phyloP scores from a whole-genome alignment of 2,888 invertebrate genomes.

The Hedya salicella region DNA sequence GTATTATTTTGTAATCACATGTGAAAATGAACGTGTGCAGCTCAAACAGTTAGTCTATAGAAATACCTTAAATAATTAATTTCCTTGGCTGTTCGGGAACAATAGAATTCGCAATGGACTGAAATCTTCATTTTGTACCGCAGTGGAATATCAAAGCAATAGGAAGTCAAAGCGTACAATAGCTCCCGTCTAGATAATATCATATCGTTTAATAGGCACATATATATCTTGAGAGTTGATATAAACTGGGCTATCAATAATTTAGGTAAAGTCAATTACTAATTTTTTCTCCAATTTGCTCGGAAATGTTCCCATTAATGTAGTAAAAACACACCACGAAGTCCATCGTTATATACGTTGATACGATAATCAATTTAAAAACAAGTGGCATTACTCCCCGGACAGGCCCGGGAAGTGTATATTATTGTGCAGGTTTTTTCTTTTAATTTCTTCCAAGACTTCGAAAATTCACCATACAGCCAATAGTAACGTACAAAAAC shows the following conservation, averaged over 20 bases:
- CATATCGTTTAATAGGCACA: slow-evolving; percentile 1
- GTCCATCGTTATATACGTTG: no score
- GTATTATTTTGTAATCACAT: not conserved
- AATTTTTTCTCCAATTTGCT: no score
- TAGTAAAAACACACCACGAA: no score
- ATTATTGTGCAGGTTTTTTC: no score
- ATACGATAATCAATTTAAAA: no score
- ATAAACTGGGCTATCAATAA: not conserved
- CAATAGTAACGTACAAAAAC: no score
- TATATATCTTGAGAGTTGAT: not conserved
- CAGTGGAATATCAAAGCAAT: slow-evolving; percentile 20
- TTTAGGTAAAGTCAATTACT: not conserved
- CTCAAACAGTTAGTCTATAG: slow-evolving; percentile 2
- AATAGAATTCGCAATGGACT: slow-evolving; percentile 28
- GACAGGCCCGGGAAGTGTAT: no score
- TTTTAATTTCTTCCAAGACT: no score
- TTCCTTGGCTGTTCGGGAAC: slow-evolving; percentile 16
- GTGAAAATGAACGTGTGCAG: slow-evolving; percentile 8
- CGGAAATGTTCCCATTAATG: no score
- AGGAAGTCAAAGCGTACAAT: slow-evolving; percentile 8
- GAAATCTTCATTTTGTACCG: slow-evolving; percentile 31
- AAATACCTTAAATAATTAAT: slow-evolving; percentile 28
- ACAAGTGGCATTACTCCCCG: no score
- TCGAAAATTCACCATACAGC: no score
- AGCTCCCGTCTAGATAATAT: not conserved